Percentiles rank a stretch among this genome's conserved stretches.
phyloP scores from a whole-genome alignment of 2,888 invertebrate species.

The Saturnia japonica region DNA sequence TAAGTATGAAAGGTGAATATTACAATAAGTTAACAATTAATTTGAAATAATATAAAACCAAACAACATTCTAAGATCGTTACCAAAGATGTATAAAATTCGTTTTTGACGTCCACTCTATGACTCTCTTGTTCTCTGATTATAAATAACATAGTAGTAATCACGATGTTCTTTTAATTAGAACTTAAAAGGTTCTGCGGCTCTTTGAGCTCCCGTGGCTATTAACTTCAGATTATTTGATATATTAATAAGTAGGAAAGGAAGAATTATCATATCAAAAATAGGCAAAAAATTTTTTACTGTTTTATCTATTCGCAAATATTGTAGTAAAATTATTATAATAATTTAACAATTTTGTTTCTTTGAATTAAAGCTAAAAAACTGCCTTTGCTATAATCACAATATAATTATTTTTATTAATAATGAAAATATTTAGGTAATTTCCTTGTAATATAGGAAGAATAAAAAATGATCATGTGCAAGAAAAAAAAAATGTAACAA shows the following conservation, averaged over 20 bases:
- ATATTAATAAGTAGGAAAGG: not conserved
- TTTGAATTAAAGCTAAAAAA: not conserved
- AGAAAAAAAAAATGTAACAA: too few species aligned
- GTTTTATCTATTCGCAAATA: too few species aligned
- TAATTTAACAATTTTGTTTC: not conserved
- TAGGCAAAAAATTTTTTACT: not conserved
- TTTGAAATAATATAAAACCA: not conserved
- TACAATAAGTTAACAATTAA: not conserved
- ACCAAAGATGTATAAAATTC: slow-evolving; percentile 9
- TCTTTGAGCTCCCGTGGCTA: slow-evolving; percentile 27
- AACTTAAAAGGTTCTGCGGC: slow-evolving; percentile 62
- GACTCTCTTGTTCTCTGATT: slow-evolving; percentile 46
- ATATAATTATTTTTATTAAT: too few species aligned
- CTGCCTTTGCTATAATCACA: too few species aligned
- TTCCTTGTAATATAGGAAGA: too few species aligned
- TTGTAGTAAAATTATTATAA: not conserved
- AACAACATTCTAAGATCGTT: slow-evolving; percentile 21
- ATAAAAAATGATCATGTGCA: too few species aligned
- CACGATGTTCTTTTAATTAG: slow-evolving; percentile 70
- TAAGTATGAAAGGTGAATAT: not conserved
- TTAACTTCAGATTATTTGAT: not conserved
- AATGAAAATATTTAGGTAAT: too few species aligned
- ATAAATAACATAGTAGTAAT: slow-evolving; percentile 68
- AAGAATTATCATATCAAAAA: not conserved
- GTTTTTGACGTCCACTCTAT: slow-evolving; percentile 31